Conservation (phyloP, 2,113 vertebrate species). For the Strix aluco region DNA sequence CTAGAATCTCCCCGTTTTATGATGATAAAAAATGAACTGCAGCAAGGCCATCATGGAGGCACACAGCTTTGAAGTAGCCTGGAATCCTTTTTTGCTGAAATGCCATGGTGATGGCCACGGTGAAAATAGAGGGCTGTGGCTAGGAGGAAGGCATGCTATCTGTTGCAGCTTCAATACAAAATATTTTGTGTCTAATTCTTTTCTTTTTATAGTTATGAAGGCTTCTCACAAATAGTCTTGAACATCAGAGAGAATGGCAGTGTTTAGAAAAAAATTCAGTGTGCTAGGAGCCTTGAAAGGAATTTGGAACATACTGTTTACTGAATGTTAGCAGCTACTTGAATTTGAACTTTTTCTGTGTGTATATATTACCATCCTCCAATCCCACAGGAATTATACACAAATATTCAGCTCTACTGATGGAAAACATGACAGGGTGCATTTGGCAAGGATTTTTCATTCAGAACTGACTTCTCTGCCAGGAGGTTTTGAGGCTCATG, state of each 20-base stretch:
- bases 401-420: conserved; percentile 32
- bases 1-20: background rate
- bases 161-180: background rate
- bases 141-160: background rate
- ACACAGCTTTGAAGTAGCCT: background rate
- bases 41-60: background rate
- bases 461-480: conserved; percentile 9
- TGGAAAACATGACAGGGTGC: conserved; percentile 46
- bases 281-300: conserved; percentile 42
- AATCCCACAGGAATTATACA: conserved; percentile 58
- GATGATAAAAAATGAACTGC: background rate
- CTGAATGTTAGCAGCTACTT: conserved; percentile 62
- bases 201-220: background rate
- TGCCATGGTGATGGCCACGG: background rate
- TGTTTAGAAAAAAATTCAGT: background rate
- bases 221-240: background rate
- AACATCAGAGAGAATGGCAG: background rate
- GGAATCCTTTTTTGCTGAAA: background rate
- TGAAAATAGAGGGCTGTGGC: background rate
- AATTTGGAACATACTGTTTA: conserved; percentile 61
- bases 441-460: conserved; percentile 57
- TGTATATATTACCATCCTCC: conserved; percentile 61
- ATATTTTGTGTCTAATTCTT: background rate
- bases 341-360: conserved; percentile 65
- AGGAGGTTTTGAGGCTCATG: background rate